Conservation (phyloP, 1,140 invertebrate genomes). For the Atta texana region DNA sequence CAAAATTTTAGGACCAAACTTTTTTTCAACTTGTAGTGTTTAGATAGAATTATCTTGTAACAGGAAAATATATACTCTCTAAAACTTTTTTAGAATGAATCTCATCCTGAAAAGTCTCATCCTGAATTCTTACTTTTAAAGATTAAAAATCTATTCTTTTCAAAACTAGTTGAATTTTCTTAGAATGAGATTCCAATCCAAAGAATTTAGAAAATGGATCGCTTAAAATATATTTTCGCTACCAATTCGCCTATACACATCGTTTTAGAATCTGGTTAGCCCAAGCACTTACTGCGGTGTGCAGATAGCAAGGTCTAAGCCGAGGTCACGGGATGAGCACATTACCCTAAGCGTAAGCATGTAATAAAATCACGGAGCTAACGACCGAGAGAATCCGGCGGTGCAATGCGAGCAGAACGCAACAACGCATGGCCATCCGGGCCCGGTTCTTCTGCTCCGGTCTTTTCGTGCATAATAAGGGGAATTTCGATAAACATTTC, state of each 20-base stretch:
- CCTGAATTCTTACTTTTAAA: too few species aligned
- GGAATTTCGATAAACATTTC: constrained; percentile 70
- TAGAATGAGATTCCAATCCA: too few species aligned
- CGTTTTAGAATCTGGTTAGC: constrained; percentile 1
- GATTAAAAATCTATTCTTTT: too few species aligned
- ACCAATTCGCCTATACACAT: constrained; percentile 46
- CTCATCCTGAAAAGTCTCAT: too few species aligned
- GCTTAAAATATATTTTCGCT: constrained; percentile 22
- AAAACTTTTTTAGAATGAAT: too few species aligned
- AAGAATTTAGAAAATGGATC: too few species aligned
- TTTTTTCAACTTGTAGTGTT: neutral
- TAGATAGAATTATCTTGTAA: neutral
- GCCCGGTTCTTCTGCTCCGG: neutral
- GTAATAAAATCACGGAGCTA: constrained; percentile 73
- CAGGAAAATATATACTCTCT: too few species aligned
- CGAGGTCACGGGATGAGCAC: constrained; percentile 73
- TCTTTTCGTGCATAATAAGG: constrained; percentile 26
- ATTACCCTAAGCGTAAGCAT: constrained; percentile 75
- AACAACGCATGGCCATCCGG: constrained; percentile 50
- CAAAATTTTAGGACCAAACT: neutral
- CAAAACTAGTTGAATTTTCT: too few species aligned
- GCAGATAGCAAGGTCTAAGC: constrained; percentile 73
- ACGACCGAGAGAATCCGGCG: constrained; percentile 67
- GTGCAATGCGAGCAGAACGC: constrained; percentile 50
- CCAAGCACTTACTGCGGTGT: constrained; percentile 60